Evolutionary conservation across 35 echinoderm and acorn worm species (phyloP), one percentile per base, ranked within the genome.

Genomic region (Apostichopus californicus): DNA sequence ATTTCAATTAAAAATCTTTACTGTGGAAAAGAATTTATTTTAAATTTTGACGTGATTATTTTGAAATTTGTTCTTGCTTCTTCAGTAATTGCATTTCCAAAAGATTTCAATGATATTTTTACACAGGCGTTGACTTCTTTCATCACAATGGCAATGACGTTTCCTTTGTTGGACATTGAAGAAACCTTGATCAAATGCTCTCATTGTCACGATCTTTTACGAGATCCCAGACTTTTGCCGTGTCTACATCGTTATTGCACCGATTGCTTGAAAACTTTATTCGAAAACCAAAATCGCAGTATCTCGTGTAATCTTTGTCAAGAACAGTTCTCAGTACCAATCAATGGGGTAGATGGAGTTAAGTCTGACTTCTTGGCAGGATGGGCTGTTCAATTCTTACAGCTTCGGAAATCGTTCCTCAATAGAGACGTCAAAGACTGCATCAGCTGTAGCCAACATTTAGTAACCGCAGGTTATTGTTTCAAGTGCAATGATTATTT

Each of bases 401-500:
- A 63, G 17, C 55, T 87, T 26, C 57, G 66, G 6, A 21, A 65
- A 55, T 87, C 86, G 8, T 14, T 71, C 25, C n/a, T 23, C 13
- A 66, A 14, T 20, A 59, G 66, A 10, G 86, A 71, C 12, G 9
- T 14, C 4, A 55, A 26, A 26, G 68, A 72, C 54, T 89, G 86
- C 26, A 34, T 17, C 52, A 64, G 25, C 9, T 89, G 86, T 66
- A 54, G 22, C 5, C 26, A 89, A 66, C 21, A 54, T 34, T 18
- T 12, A 55, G 52, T 17, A 9, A 46, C 72, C 8, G 34, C 22
- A 10, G 86, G 61, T 6, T 89, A 89, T n/a, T 89, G 86, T 23
- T 89, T 89, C 63, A 89, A 89, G 60, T 89, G 86, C 25, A 66
- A 18, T 23, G 86, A 64, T 9, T 89, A 23, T 73, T 54, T 89